A percentile compares a stretch with the other conserved stretches of the same genome.
Conservation (phyloP, 2,113 vertebrate species). For the Callionymus lyra region DNA sequence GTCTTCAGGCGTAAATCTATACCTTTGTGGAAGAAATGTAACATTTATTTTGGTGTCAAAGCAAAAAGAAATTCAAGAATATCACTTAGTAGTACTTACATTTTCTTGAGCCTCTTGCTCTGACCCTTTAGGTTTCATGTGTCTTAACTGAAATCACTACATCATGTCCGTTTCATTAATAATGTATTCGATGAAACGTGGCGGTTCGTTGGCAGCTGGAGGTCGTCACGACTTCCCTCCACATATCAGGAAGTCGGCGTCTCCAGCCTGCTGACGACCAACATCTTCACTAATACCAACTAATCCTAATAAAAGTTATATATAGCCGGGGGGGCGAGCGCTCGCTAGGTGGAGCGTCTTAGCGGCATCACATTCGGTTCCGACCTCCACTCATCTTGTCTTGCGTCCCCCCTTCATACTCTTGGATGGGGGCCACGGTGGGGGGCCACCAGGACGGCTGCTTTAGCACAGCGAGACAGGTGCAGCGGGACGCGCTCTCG, state of each 20-base stretch:
- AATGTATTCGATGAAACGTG: too few species aligned
- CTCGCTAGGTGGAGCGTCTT: conserved; percentile 31
- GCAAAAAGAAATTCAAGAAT: too few species aligned
- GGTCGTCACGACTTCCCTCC: background rate
- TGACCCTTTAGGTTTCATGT: too few species aligned
- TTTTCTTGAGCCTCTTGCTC: too few species aligned
- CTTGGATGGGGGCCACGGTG: conserved; percentile 44
- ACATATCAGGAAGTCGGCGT: conserved; percentile 11
- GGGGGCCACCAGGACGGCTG: conserved; percentile 34
- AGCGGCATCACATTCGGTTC: conserved; percentile 50
- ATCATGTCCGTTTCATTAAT: too few species aligned
- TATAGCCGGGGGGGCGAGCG: conserved; percentile 36
- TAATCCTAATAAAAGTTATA: conserved; percentile 62
- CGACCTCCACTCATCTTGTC: conserved; percentile 14
- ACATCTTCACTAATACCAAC: conserved; percentile 48
- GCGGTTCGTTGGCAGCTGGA: too few species aligned
- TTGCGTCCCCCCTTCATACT: conserved; percentile 21
- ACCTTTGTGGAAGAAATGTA: too few species aligned
- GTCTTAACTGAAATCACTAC: too few species aligned
- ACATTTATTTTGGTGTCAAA: too few species aligned
- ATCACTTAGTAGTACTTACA: too few species aligned
- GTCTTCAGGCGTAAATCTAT: too few species aligned
- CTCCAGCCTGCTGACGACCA: conserved; percentile 28
- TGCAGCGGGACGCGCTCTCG: conserved; percentile 43
- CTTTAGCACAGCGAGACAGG: conserved; percentile 46